phyloP scores from a whole-genome alignment of 2,113 vertebrate genomes.

The Craseonycteris thonglongyai region DNA sequence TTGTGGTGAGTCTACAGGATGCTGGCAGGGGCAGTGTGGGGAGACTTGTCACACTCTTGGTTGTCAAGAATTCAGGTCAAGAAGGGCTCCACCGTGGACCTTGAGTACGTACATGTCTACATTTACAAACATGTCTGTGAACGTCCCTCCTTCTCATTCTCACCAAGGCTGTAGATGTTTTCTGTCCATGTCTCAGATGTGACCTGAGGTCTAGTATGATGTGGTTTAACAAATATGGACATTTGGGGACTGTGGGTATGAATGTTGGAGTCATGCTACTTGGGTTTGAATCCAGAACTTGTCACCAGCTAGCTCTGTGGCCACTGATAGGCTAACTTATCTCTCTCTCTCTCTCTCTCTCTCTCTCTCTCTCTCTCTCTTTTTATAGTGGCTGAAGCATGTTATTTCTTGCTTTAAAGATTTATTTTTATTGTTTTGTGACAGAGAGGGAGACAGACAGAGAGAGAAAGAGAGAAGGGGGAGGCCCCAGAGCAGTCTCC shows the following conservation, averaged over 20 bases:
- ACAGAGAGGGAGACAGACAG: too few relatives aligned
- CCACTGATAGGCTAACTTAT: background rate
- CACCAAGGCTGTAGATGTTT: too few relatives aligned
- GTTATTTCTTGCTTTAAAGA: too few relatives aligned
- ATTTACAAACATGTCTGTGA: background rate
- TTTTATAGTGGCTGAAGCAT: too few relatives aligned
- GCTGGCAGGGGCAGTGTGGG: fast-evolving
- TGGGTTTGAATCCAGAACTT: background rate
- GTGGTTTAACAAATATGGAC: background rate
- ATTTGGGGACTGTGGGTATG: background rate
- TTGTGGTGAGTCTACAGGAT: conserved; percentile 87
- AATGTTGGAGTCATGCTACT: background rate
- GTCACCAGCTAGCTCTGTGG: background rate
- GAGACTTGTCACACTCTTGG: background rate
- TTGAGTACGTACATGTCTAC: background rate
- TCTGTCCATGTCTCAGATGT: background rate
- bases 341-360: too few relatives aligned
- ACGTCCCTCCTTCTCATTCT: background rate
- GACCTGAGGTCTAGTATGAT: background rate
- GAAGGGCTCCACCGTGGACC: background rate
- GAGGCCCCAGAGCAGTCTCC: too few relatives aligned
- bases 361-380: too few relatives aligned
- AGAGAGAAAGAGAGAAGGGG: too few relatives aligned
- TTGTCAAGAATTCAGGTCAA: background rate
- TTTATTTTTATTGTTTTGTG: too few relatives aligned